phyloP scores from a whole-genome alignment of 2,888 invertebrate species.

The Mechanitis messenoides region DNA sequence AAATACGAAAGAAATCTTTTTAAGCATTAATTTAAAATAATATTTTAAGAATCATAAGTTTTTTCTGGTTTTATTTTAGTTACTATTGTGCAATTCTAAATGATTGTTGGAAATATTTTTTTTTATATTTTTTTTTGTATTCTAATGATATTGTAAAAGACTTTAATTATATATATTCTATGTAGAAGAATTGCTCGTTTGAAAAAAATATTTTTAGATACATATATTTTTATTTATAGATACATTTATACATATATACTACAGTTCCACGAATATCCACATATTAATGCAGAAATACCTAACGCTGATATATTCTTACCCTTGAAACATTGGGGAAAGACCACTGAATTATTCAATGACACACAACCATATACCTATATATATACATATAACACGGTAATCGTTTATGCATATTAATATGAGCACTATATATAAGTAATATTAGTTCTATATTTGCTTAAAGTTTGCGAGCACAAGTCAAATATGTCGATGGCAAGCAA shows the following conservation, averaged over 20 bases:
- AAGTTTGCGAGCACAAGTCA: conserved; percentile 63
- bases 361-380: conserved; percentile 64
- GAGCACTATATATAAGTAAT: conserved; percentile 45
- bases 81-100: too few relatives aligned
- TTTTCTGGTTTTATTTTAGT: too few relatives aligned
- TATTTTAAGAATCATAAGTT: too few relatives aligned
- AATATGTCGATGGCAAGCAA: conserved; percentile 67
- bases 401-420: conserved; percentile 48
- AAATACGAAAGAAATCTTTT: too few relatives aligned
- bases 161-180: too few relatives aligned
- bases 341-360: conserved; percentile 75
- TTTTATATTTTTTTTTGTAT: too few relatives aligned
- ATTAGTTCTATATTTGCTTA: conserved; percentile 61
- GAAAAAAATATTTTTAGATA: too few relatives aligned
- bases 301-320: conserved; percentile 68
- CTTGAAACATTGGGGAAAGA: conserved; percentile 72
- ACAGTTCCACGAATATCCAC: conserved; percentile 22
- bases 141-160: too few relatives aligned
- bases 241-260: neutral
- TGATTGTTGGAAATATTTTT: too few relatives aligned
- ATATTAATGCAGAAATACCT: conserved; percentile 34
- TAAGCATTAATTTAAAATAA: too few relatives aligned
- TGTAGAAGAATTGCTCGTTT: too few relatives aligned
- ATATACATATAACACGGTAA: conserved; percentile 61
- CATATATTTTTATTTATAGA: too few relatives aligned